Evolutionary conservation across 2,113 vertebrate species (phyloP).

Genomic region (Protobothrops flavoviridis): DNA sequence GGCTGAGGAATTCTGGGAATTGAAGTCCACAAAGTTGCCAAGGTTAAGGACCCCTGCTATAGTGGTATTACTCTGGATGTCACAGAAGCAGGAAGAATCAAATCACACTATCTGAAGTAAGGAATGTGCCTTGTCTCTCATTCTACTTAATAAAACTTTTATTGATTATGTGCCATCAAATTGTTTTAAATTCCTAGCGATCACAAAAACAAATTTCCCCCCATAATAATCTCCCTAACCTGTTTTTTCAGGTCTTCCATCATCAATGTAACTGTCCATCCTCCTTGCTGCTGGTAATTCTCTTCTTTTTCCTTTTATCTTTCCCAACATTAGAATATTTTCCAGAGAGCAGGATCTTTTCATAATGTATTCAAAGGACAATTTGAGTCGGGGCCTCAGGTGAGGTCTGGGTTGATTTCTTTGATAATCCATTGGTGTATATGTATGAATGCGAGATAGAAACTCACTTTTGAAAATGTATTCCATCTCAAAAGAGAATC

Average conservation of each 20-base stretch:
- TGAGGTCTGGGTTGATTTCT: not conserved
- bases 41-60: not conserved
- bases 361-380: not conserved
- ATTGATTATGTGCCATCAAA: not conserved
- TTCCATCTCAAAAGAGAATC: not conserved
- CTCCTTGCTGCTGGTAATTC: not conserved
- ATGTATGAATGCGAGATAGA: too few species aligned
- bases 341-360: not conserved
- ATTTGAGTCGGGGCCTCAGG: not conserved
- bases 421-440: not conserved
- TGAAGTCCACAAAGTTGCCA: too few species aligned
- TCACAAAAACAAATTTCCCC: not conserved
- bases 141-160: not conserved
- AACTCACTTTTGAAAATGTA: not conserved
- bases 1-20: too few species aligned
- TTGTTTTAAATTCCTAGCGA: not conserved
- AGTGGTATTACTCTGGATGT: not conserved
- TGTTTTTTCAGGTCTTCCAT: not conserved
- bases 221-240: not conserved
- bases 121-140: not conserved
- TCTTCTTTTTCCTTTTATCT: not conserved
- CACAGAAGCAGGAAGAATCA: not conserved
- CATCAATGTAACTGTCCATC: not conserved
- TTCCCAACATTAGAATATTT: not conserved
- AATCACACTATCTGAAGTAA: not conserved